Conservation (phyloP, 2,888 invertebrate species). For the Octodonta nipae region DNA sequence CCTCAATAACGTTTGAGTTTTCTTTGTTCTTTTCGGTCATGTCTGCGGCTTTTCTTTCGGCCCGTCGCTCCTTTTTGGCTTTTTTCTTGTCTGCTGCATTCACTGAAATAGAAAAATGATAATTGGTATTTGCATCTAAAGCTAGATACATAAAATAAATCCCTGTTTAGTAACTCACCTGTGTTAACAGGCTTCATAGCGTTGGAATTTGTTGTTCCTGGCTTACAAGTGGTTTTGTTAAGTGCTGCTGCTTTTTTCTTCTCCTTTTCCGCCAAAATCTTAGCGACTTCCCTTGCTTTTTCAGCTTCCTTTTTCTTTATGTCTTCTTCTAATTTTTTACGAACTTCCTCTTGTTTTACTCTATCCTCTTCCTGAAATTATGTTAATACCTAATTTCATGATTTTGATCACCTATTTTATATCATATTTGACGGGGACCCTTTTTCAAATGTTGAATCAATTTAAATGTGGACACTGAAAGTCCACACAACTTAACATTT, state of each 20-base stretch:
- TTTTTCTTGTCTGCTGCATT: slow-evolving; percentile 18
- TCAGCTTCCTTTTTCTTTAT: slow-evolving; percentile 19
- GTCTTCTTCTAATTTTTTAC: slow-evolving; percentile 16
- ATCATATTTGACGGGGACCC: too few species aligned
- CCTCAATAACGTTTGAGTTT: slow-evolving; percentile 25
- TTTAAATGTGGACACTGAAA: too few species aligned
- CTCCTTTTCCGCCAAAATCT: slow-evolving; percentile 23
- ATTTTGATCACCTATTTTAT: too few species aligned
- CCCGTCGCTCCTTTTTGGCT: slow-evolving; percentile 18
- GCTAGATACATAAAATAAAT: background rate
- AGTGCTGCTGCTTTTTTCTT: slow-evolving; percentile 7
- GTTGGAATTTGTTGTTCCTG: background rate
- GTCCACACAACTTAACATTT: too few species aligned
- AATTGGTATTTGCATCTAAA: background rate
- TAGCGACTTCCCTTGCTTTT: slow-evolving; percentile 26
- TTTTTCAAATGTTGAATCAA: too few species aligned
- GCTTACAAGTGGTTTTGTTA: slow-evolving; percentile 5
- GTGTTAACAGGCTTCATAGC: background rate
- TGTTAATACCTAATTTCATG: slow-evolving; percentile 4
- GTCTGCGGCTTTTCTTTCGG: slow-evolving; percentile 15
- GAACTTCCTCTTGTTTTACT: slow-evolving; percentile 20
- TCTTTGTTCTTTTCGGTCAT: slow-evolving; percentile 11
- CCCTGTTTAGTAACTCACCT: background rate
- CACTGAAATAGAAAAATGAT: slow-evolving; percentile 3
- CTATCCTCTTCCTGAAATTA: slow-evolving; percentile 26